Conservation (phyloP, 2,888 invertebrate species). For the Pogonocherus hispidulus region DNA sequence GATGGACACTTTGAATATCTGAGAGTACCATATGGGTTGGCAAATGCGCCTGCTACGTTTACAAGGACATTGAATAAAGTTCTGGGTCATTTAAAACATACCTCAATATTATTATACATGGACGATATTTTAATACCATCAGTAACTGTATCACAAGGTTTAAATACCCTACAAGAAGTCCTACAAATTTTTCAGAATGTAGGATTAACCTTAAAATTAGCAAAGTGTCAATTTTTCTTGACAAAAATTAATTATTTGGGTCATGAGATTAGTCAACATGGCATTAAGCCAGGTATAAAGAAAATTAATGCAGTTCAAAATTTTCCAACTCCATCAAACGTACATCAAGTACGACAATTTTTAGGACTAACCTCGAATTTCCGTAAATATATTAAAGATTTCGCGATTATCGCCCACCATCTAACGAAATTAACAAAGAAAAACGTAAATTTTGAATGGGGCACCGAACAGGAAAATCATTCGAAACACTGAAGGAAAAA, state of each 20-base stretch:
- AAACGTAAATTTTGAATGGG: slow-evolving; percentile 12
- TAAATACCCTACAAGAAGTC: slow-evolving; percentile 2
- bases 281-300: slow-evolving; percentile 3
- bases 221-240: slow-evolving; percentile 16
- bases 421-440: slow-evolving; percentile 41
- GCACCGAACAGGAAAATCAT: slow-evolving; percentile 17
- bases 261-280: background rate
- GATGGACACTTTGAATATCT: slow-evolving; percentile 60
- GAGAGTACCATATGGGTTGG: slow-evolving; percentile 59
- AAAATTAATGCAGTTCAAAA: slow-evolving; percentile 11
- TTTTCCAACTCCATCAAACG: slow-evolving; percentile 2
- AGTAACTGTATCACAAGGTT: slow-evolving; percentile 23
- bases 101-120: slow-evolving; percentile 23
- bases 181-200: slow-evolving; percentile 4
- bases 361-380: slow-evolving; percentile 2
- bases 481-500: slow-evolving; percentile 19
- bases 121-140: slow-evolving; percentile 32
- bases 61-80: slow-evolving; percentile 32
- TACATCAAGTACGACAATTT: slow-evolving; percentile 10
- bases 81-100: slow-evolving; percentile 13
- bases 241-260: slow-evolving; percentile 1
- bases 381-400: slow-evolving; percentile 40
- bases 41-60: slow-evolving; percentile 43
- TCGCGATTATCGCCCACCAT: slow-evolving; percentile 42
- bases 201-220: slow-evolving; percentile 2